Base-by-base conservation (phyloP, 2,888 invertebrate species). In the Galerucella calmariensis region DNA sequence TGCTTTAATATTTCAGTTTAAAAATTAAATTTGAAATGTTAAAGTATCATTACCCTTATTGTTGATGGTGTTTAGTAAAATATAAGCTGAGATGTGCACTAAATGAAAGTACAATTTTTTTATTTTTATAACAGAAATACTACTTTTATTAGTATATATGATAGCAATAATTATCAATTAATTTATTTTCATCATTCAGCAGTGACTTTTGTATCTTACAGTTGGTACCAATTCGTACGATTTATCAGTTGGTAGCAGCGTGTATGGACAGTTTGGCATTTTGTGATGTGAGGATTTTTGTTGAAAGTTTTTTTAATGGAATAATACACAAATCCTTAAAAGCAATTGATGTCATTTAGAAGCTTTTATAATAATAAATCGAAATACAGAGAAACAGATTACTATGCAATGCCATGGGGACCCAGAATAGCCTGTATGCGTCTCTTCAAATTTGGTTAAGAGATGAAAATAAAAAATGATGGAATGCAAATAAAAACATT, bases 221-320 rank as follows among this genome's bases (percentile, higher is more conserved):
- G 79, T 81, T 83, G 77, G 78, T 79, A 74, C 66, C 68, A 74
- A 78, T 77, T 75, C 78, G 56, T 69, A 70, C 53, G 51, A 63
- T n/a, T n/a, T 69, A 53, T 74, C 78, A 78, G 86, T 88, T 87
- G 88, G 87, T 86, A 87, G 84, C 86, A 87, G 85, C 86, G 87
- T 86, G 86, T 87, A 86, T 87, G 87, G 87, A 88, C 87, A 87
- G 87, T 87, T 88, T 87, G 87, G 88, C 87, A 88, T 88, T 88
- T 87, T 87, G 87, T 87, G 87, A 87, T 86, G 87, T 86, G 87
- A 87, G 86, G 84, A 86, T 87, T 86, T 86, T 81, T 84, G 85
- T 84, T 84, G 85, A 85, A 87, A 86, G 84, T 85, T 88, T 87
- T 86, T 86, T 86, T 86, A 86, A 86, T 85, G 83, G 84, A 84